A percentile compares a stretch with the other conserved stretches of the same genome.
phyloP scores from a whole-genome alignment of 2,797 vertebrate species.

The Poecilia picta region DNA sequence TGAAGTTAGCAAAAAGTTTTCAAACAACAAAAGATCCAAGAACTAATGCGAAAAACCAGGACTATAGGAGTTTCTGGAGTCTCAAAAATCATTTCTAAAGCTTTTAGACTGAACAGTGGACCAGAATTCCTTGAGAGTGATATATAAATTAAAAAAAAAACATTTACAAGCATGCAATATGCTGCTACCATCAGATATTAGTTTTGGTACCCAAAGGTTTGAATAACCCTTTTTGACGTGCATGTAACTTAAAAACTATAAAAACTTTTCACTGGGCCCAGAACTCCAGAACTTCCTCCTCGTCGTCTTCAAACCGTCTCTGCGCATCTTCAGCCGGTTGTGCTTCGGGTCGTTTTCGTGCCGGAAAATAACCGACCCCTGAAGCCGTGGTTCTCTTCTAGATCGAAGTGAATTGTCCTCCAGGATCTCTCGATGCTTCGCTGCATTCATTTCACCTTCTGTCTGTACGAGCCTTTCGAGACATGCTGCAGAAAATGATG shows the following conservation, averaged over 20 bases:
- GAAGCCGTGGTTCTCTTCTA: background rate
- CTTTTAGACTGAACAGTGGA: background rate
- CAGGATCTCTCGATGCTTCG: background rate
- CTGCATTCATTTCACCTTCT: background rate
- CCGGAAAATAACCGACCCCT: too few species aligned
- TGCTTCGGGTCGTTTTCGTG: too few species aligned
- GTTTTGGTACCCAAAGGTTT: background rate
- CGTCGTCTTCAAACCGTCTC: too few species aligned
- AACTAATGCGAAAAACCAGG: background rate
- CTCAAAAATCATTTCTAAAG: background rate
- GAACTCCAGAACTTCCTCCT: too few species aligned
- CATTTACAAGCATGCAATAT: too few species aligned
- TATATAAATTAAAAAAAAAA: too few species aligned
- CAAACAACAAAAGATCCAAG: background rate
- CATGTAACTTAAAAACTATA: too few species aligned
- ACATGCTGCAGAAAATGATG: background rate
- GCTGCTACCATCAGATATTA: too few species aligned
- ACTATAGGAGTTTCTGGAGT: background rate
- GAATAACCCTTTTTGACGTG: background rate
- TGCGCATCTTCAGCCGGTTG: too few species aligned
- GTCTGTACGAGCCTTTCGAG: background rate
- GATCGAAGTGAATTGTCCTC: background rate
- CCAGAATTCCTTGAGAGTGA: too few species aligned
- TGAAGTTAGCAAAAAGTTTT: background rate
- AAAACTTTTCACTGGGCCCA: too few species aligned